Evolutionary conservation across 2,888 invertebrate species (phyloP), one percentile per base, ranked within the genome.

Genomic region (Brachypalpus laphriformis): DNA sequence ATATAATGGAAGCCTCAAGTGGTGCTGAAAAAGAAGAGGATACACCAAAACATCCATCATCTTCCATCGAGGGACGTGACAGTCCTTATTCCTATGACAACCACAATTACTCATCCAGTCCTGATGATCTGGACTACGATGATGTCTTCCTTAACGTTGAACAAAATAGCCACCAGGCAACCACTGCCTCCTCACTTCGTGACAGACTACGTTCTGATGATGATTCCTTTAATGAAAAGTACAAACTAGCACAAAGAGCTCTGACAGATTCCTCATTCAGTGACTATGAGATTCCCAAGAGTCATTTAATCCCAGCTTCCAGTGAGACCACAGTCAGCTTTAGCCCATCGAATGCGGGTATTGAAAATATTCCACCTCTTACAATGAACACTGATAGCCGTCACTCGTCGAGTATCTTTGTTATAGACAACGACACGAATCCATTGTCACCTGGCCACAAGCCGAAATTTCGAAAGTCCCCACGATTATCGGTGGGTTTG

Each of bases 1-100:
- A 92, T 87, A 93, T 93, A 57, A 89, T 92, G 22, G 93, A 93
- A 90, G 91, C 92, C 0, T 92, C 93, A 0, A 92, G 92, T 20
- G 90, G 89, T 0, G 91, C 90, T 0, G 92, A 92, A 72, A 71
- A 89, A 47, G 90, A 89, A 9, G 91, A 91, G 61, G 86, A 87
- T 3, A 88, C 87, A 88, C 51, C 40, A 11, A 85, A 70, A 31
- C 85, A 74, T 31, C 72, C 68, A 34, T 87, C 81, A 45, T 74
- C 87, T 70, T 71, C 86, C 3, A 65, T 49, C n/a, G 88, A 88
- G 54, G 88, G 88, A 25, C 87, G 87, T 37, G 89, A 89, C 49
- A 90, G 89, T 71, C 88, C 88, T 9, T 90, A 88, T 65, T 90
- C 90, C 0, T 91, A 91, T 22, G 89, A 91, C 49, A 91, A 91